A percentile compares a stretch with the other conserved stretches of the same genome.
These are phyloP conservation scores for Pyrochroa serraticornis DNA, from an alignment of 2,888 invertebrate genomes.

Conservation along the genomic window DNA sequence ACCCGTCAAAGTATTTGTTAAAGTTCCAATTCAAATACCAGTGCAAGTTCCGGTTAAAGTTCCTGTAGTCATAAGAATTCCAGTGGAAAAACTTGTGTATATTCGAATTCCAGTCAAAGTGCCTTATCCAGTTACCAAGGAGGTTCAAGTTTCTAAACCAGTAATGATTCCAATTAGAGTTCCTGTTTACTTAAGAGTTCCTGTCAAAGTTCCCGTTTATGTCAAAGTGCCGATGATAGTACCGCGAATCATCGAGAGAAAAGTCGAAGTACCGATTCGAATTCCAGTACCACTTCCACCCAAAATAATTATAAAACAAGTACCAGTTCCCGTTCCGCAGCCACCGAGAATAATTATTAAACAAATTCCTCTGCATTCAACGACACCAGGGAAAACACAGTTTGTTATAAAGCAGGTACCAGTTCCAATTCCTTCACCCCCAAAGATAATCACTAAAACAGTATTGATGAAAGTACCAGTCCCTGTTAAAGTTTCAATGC, in stretches of 20 bases:
- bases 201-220: too few relatives aligned
- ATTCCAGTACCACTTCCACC: not conserved
- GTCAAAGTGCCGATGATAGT: too few relatives aligned
- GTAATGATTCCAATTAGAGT: too few relatives aligned
- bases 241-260: too few relatives aligned
- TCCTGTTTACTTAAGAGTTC: too few relatives aligned
- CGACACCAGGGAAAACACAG: not conserved
- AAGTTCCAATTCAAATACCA: too few relatives aligned
- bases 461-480: too few relatives aligned
- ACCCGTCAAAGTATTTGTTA: not conserved
- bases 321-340: slow-evolving; percentile 1
- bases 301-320: not conserved
- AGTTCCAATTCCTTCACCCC: too few relatives aligned
- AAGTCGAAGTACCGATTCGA: slow-evolving; percentile 2
- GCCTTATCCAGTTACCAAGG: too few relatives aligned
- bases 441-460: too few relatives aligned
- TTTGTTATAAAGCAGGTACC: slow-evolving; percentile 6
- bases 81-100: not conserved
- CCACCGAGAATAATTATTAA: not conserved
- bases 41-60: not conserved
- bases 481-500: too few relatives aligned
- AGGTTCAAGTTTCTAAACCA: too few relatives aligned
- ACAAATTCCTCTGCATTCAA: slow-evolving; percentile 1
- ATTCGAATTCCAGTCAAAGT: not conserved
- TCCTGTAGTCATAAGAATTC: not conserved